Evolutionary conservation across 2,797 vertebrate genomes (phyloP), one percentile per base, ranked within the genome.

Genomic region (Nannoperca obscura): DNA sequence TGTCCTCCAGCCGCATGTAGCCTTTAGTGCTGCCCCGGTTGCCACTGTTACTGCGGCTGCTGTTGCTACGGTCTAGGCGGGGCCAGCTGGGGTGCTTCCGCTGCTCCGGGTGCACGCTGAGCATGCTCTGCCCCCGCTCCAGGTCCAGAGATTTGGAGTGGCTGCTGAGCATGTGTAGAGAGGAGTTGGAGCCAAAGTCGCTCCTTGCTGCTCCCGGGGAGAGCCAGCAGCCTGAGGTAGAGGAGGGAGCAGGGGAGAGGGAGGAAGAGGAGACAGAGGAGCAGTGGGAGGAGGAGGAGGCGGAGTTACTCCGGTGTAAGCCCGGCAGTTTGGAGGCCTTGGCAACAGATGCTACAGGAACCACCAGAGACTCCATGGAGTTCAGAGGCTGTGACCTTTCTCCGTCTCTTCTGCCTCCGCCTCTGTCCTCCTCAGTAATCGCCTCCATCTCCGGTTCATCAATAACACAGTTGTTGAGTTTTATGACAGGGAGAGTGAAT

Each of bases 61-160:
- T 96, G 93, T 97, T 99, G 95, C 96, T 99, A 30, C 97, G 95
- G 91, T 99, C 98, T 47, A 99, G 92, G 53, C 98, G 95, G 36
- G 98, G 98, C 98, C 98, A 99, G 82, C 98, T 99, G 20, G 98
- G 98, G 84, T 99, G 98, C 69, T 99, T 99, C 82, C 97, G 94
- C 88, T 98, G 98, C 55, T 99, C 97, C 0, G 95, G 93, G 74
- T 96, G 96, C 61, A 99, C 98, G 1, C 96, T 97, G 9, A 99
- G 96, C 1, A 93, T 96, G 66, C 96, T 96, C 0, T 93, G 92
- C 44, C 95, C 85, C 7, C 97, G 94, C 61, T 99, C 98, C 91
- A 99, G 95, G 89, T 99, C 98, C 93, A 99, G 91, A 32, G 98
- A 99, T 89, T 99, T 99, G 1, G 98, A 99, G 86, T 99, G 97